Percentiles rank a stretch among this genome's conserved stretches.
Conservation (phyloP, 2,797 vertebrate species). For the Onychomys torridus region DNA sequence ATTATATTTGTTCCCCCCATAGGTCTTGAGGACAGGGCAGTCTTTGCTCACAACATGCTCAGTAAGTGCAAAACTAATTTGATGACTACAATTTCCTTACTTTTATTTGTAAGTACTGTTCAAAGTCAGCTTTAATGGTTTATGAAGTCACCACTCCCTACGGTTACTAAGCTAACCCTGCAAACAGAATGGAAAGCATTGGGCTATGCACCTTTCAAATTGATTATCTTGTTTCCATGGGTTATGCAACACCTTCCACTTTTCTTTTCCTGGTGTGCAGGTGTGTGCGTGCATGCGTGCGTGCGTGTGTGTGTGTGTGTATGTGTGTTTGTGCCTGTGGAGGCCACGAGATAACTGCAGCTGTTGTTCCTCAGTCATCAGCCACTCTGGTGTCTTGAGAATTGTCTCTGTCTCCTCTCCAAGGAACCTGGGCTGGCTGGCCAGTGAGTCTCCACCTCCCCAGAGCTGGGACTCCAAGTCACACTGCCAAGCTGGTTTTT, state of each 20-base stretch:
- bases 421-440: neutral
- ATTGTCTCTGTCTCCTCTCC: neutral
- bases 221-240: neutral
- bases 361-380: no score
- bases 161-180: neutral
- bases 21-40: neutral
- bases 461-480: neutral
- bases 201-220: neutral
- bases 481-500: neutral
- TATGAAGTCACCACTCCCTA: neutral
- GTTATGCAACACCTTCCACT: neutral
- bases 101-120: slow-evolving; percentile 26
- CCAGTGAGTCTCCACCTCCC: neutral
- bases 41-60: slow-evolving; percentile 3
- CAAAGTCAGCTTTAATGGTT: slow-evolving; percentile 1
- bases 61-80: slow-evolving; percentile 40
- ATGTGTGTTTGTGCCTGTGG: neutral
- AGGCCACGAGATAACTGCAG: neutral
- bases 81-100: neutral
- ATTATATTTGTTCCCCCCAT: neutral
- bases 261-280: neutral
- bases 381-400: neutral
- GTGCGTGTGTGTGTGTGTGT: neutral
- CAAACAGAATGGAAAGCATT: neutral
- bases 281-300: neutral